Evolutionary conservation across 2,888 invertebrate species (phyloP).

Genomic region (Lingula anatina): DNA sequence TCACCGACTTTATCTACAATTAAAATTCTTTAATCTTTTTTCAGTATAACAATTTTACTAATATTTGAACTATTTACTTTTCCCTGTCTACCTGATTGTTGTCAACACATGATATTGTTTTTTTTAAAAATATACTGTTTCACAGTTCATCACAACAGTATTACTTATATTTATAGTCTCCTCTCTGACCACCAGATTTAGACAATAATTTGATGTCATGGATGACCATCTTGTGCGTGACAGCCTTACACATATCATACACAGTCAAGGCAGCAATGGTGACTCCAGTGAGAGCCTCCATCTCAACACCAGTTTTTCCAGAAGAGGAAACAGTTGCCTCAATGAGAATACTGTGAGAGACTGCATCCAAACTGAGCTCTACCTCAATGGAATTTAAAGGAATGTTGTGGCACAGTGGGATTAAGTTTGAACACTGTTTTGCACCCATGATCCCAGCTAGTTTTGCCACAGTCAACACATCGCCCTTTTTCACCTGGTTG

Average conservation of each 20-base stretch:
- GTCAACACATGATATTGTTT: no score
- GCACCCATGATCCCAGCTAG: slow-evolving; percentile 92
- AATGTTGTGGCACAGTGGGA: slow-evolving; percentile 91
- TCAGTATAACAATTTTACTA: no score
- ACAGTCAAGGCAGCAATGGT: slow-evolving; percentile 85
- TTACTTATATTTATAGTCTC: neutral
- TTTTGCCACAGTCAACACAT: slow-evolving; percentile 80
- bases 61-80: no score
- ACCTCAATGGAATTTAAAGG: slow-evolving; percentile 63
- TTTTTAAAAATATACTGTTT: no score
- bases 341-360: slow-evolving; percentile 55
- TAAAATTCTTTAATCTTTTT: no score
- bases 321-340: slow-evolving; percentile 62
- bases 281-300: slow-evolving; percentile 93
- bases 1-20: no score
- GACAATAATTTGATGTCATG: slow-evolving; percentile 66
- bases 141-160: no score
- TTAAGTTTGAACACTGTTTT: slow-evolving; percentile 81
- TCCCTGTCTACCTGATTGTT: no score
- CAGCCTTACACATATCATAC: slow-evolving; percentile 98
- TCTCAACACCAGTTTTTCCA: slow-evolving; percentile 82
- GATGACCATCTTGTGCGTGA: slow-evolving; percentile 72
- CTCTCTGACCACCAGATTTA: slow-evolving; percentile 70
- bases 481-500: slow-evolving; percentile 82
- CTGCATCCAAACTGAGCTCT: slow-evolving; percentile 39